Base-by-base conservation (phyloP, 2,113 vertebrate genomes). In the Chlamydotis undulata region DNA sequence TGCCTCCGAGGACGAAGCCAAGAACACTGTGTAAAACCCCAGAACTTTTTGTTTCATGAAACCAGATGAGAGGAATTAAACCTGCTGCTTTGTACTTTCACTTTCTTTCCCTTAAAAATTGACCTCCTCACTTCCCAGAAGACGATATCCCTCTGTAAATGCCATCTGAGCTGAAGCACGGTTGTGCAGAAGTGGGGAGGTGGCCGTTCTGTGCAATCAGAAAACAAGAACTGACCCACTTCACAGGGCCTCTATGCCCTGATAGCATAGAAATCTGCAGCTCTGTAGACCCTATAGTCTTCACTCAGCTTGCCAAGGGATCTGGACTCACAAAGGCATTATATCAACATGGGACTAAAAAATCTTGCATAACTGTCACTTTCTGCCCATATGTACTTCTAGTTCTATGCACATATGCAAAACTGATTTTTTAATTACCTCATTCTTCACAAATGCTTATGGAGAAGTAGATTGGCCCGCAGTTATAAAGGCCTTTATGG, bases 81-180 rank as follows among this genome's bases (percentile, higher is more conserved):
- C 76, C 41, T 77, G 45, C 8, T 49, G 47, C 76, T 87, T 92
- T 92, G 37, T 82, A 77, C 75, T 92, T 96, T 76, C 84, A 64
- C 55, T 95, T 95, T 83, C 67, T 90, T 85, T 91, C 83, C 84
- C 77, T 82, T 90, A 61, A 92, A 94, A 64, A 56, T 16, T 39
- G 16, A 21, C 19, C n/a, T 90, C 17, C 43, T 89, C n/a, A 81
- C 57, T 23, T 63, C 45, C 19, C 50, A 64, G 60, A 78, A 75
- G 35, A 68, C 9, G 1, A 24, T 24, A 64, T 4, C 15, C 35
- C 29, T 83, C 49, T 65, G 19, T 45, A 83, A 83, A 63, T 49
- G 70, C 31, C 28, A 18, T 55, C 50, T 26, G 12, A 82, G 33
- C 43, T 82, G 57, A 77, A 57, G 45, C 23, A 52, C 0, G 0